Base-by-base conservation (phyloP, 2,888 invertebrate genomes). In the Zaprionus obscuricornis region DNA sequence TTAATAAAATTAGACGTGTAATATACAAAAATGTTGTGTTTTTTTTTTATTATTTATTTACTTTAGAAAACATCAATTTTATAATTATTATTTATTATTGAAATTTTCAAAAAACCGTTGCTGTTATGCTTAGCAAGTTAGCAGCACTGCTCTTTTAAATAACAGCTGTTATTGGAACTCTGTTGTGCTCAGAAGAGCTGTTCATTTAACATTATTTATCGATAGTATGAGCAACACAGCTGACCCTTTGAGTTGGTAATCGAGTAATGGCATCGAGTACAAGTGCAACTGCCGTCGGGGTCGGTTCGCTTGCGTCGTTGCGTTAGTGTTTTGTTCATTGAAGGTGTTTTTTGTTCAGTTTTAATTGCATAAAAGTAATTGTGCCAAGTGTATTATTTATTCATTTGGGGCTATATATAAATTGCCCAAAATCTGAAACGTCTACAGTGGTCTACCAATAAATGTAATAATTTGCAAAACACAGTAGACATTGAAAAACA, bases 291-390 rank as follows among this genome's bases (percentile, higher is more conserved):
- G 71, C 52, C 54, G 71, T 65, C 40, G 46, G 60, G 46, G 66
- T 71, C 50, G 71, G 67, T 39, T 49, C 37, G 40, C 34, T 22
- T 46, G 54, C 40, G 65, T 58, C 56, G 37, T 2, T 59, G 54
- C 22, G 42, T 45, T 59, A 37, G 46, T 71, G 72, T 66, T 72
- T 66, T 63, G 55, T 60, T 70, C 50, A 42, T 49, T 36, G 10
- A 45, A 60, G 59, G 46, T 77, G 74, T 75, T 78, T 57, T 77
- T 66, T n/a, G 66, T 83, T 64, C 26, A 40, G 45, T 52, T 57
- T 57, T 66, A 59, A n/a, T 84, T 60, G 56, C 65, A 62, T 59
- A 52, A 51, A 59, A 42, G 52, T 64, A 36, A 60, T 37, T 47
- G 68, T 66, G 54, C 57, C 64, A 67, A 81, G 74, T 81, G 57